A percentile compares a stretch with the other conserved stretches of the same genome.
These are phyloP conservation scores for Leptosomus discolor DNA, from an alignment of 2,113 vertebrate species.

Conservation along the genomic window DNA sequence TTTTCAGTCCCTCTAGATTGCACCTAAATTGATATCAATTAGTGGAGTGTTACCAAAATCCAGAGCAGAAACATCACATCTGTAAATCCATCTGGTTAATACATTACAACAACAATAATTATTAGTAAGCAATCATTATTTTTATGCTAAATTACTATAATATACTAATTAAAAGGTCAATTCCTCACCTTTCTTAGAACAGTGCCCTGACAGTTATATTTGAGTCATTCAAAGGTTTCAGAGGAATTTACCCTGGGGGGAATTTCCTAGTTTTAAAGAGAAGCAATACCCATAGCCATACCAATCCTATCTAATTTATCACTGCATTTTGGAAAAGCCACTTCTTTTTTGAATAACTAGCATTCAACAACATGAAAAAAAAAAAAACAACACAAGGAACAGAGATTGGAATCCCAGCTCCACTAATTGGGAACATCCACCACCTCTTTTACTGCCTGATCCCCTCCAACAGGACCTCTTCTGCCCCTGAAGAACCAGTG, in stretches of 20 bases:
- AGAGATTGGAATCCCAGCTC: neutral
- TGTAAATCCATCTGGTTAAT: neutral
- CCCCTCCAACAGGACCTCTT: neutral
- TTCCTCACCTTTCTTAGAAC: neutral
- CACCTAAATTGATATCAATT: neutral
- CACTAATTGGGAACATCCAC: rapidly evolving
- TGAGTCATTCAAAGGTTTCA: neutral
- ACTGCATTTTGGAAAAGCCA: neutral
- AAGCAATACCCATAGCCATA: neutral
- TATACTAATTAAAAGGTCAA: neutral
- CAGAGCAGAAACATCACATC: neutral
- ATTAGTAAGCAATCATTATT: neutral
- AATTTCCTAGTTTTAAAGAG: constrained; percentile 3
- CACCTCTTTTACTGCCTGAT: neutral
- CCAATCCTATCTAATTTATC: neutral
- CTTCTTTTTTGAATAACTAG: neutral
- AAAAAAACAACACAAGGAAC: rapidly evolving
- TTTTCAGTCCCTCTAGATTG: neutral
- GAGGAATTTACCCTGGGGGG: neutral
- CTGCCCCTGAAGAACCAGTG: neutral
- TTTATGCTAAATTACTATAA: neutral
- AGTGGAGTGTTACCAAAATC: neutral
- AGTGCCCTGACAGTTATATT: neutral
- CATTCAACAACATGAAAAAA: neutral
- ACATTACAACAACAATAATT: neutral